These are phyloP conservation scores for Prorops nasuta DNA, from an alignment of 1,140 invertebrate genomes.

Conservation along the genomic window DNA sequence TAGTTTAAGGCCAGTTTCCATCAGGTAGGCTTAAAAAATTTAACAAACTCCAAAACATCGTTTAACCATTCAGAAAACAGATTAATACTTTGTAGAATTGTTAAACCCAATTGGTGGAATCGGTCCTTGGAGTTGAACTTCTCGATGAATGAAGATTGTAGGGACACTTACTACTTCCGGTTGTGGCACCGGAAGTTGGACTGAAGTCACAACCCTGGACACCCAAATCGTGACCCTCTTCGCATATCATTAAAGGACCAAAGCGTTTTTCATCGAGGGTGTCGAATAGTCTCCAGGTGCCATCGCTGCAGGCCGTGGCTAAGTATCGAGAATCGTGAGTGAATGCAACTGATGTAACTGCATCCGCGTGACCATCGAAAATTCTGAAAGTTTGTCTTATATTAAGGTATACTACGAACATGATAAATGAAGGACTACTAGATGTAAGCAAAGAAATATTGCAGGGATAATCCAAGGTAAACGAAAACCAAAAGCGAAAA, in stretches of 20 bases:
- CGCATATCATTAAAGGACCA: conserved; percentile 37
- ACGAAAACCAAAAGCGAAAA: too few species aligned
- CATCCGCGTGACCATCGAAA: conserved; percentile 59
- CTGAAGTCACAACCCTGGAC: conserved; percentile 68
- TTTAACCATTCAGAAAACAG: too few species aligned
- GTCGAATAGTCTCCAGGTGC: conserved; percentile 58
- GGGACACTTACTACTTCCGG: conserved; percentile 7
- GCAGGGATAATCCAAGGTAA: too few species aligned
- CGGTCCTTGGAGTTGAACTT: too few species aligned
- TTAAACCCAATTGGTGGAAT: too few species aligned
- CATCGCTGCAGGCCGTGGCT: conserved; percentile 65
- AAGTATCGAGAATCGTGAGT: conserved; percentile 65
- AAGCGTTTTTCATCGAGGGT: conserved; percentile 11
- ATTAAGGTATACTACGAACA: too few species aligned
- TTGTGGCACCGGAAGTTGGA: conserved; percentile 49
- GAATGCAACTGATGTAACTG: conserved; percentile 64
- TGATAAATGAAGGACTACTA: too few species aligned
- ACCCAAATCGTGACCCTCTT: conserved; percentile 71
- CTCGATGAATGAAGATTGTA: not conserved
- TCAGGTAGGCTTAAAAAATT: too few species aligned
- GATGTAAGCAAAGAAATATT: too few species aligned
- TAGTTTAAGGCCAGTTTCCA: too few species aligned
- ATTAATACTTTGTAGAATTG: too few species aligned
- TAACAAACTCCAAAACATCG: too few species aligned
- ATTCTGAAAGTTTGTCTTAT: conserved; percentile 36